phyloP scores from a whole-genome alignment of 2,113 vertebrate genomes.

The Myrmecobius fasciatus region DNA sequence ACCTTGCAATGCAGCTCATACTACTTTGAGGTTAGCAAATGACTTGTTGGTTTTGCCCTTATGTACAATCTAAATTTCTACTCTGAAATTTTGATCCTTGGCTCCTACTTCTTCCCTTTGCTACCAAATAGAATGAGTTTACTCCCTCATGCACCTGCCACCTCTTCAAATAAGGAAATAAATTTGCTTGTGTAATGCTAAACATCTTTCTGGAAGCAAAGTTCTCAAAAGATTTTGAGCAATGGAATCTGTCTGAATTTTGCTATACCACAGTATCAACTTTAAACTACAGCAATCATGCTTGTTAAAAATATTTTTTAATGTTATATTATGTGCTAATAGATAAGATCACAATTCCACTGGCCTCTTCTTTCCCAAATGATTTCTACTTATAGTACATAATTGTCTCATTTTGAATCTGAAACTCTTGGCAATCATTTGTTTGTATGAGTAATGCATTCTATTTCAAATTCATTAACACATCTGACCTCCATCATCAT shows the following conservation, averaged over 20 bases:
- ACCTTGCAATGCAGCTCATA: background rate
- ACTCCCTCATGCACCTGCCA: background rate
- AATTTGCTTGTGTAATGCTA: background rate
- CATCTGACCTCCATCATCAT: background rate
- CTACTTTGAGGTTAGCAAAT: background rate
- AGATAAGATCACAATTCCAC: background rate
- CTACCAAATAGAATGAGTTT: background rate
- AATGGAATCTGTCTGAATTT: background rate
- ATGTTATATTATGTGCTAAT: background rate
- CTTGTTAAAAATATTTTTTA: background rate
- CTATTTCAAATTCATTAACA: background rate
- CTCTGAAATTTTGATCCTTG: background rate
- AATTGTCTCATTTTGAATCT: background rate
- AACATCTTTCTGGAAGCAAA: background rate
- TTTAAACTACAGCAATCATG: background rate
- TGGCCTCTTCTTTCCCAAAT: background rate
- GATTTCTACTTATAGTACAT: background rate
- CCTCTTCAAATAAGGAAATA: background rate
- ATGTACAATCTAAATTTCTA: background rate
- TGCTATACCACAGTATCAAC: background rate
- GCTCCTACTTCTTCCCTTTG: background rate
- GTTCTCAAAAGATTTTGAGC: background rate
- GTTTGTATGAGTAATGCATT: background rate
- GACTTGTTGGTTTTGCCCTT: background rate
- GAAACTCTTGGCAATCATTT: background rate